phyloP scores from a whole-genome alignment of 2,888 invertebrate genomes.

The Monopis laevigella region DNA sequence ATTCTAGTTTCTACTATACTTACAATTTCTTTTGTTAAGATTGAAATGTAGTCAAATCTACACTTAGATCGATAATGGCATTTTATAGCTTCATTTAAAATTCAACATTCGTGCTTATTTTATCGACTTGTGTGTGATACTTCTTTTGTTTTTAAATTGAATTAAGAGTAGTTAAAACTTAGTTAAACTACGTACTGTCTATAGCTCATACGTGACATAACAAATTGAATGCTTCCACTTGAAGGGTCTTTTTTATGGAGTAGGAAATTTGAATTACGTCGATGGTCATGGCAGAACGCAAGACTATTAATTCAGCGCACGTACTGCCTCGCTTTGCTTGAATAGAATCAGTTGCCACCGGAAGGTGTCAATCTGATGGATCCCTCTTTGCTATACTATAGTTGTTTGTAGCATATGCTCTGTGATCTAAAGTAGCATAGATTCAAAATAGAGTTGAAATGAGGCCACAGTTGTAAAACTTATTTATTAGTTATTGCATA shows the following conservation, averaged over 20 bases:
- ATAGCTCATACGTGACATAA: too few species aligned
- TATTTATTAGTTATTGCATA: constrained; percentile 9
- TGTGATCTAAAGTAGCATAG: constrained; percentile 3
- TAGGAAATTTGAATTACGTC: constrained; percentile 9
- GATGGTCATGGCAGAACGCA: constrained; percentile 10
- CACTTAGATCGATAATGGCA: too few species aligned
- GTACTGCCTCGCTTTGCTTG: constrained; percentile 11
- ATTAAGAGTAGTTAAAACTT: too few species aligned
- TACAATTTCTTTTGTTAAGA: too few species aligned
- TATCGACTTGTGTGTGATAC: too few species aligned
- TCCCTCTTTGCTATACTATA: constrained; percentile 2
- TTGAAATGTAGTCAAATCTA: too few species aligned
- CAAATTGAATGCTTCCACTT: too few species aligned
- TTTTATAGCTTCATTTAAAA: too few species aligned
- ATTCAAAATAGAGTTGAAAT: constrained; percentile 10
- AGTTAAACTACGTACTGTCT: too few species aligned
- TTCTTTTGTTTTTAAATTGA: too few species aligned
- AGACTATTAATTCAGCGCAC: constrained; percentile 14
- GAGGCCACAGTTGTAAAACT: constrained; percentile 10
- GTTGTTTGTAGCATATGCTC: constrained; percentile 5
- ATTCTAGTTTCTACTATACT: constrained; percentile 4
- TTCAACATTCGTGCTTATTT: too few species aligned
- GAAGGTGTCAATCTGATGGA: constrained; percentile 16
- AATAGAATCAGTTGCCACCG: constrained; percentile 9
- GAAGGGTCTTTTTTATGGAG: neutral